phyloP scores from a whole-genome alignment of 2,113 vertebrate genomes.

The Morone chrysops region DNA sequence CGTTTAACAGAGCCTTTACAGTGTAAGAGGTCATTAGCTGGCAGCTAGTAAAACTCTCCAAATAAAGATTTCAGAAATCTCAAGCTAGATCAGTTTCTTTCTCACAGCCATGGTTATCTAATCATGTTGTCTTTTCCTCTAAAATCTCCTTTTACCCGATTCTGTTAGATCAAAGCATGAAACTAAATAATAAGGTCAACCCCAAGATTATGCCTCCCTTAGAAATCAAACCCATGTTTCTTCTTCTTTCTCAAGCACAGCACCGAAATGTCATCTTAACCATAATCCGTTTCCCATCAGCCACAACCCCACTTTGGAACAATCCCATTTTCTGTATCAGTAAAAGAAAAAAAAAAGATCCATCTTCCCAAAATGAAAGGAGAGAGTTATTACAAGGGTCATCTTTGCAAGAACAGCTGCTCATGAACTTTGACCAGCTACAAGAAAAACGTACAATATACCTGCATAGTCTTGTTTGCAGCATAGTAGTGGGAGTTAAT shows the following conservation, averaged over 20 bases:
- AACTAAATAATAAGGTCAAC: constrained; percentile 33
- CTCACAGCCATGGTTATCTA: constrained; percentile 14
- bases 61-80: constrained; percentile 1
- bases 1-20: background rate
- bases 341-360: background rate
- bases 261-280: constrained; percentile 3
- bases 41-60: background rate
- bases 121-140: constrained; percentile 23
- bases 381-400: background rate
- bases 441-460: background rate
- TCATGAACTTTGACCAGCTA: constrained; percentile 1
- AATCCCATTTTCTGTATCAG: background rate
- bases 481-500: background rate
- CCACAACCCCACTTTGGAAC: constrained; percentile 24
- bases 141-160: background rate
- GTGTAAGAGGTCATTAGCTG: background rate
- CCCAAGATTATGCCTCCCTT: constrained; percentile 28
- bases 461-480: background rate
- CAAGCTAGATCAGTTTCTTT: constrained; percentile 17
- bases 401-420: background rate
- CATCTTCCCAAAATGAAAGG: background rate
- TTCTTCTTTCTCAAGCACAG: constrained; percentile 11
- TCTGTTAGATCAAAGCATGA: constrained; percentile 33
- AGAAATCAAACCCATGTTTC: constrained; percentile 7
- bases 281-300: constrained; percentile 33